These are phyloP conservation scores for Akabosia matsudoensis DNA, from an alignment of 1,140 invertebrate species.

Conservation along the genomic window DNA sequence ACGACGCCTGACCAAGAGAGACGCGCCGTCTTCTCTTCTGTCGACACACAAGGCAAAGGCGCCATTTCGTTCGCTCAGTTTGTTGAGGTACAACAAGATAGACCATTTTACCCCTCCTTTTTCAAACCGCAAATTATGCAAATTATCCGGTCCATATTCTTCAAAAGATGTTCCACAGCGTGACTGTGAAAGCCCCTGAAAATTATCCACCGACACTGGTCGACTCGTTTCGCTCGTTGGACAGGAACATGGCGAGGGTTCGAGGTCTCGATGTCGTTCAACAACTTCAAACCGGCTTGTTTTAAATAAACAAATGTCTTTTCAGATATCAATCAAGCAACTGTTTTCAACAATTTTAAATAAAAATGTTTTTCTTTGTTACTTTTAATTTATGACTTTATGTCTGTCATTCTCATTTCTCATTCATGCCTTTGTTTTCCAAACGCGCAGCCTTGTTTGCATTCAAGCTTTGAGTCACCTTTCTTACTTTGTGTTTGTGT, in stretches of 20 bases:
- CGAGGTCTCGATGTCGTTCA: conserved; percentile 33
- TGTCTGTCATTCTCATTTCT: too few relatives aligned
- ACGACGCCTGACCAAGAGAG: conserved; percentile 1
- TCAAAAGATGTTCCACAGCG: conserved; percentile 19
- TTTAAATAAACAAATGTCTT: conserved; percentile 15
- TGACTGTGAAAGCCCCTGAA: conserved; percentile 16
- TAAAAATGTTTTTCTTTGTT: background rate
- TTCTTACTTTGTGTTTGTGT: too few relatives aligned
- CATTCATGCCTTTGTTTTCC: too few relatives aligned
- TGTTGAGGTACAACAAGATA: background rate
- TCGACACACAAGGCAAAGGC: background rate
- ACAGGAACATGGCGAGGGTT: conserved; percentile 34
- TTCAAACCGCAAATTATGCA: background rate
- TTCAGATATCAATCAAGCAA: background rate
- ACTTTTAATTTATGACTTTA: too few relatives aligned
- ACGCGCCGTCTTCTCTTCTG: background rate
- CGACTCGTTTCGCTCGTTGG: conserved; percentile 19
- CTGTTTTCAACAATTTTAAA: background rate
- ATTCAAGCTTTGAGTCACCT: too few relatives aligned
- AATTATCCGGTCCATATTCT: background rate
- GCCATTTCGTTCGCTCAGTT: conserved; percentile 24
- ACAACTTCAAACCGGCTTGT: conserved; percentile 33
- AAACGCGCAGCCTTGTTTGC: too few relatives aligned
- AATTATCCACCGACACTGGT: background rate
- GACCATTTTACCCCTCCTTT: background rate